Evolutionary conservation across 53 echinoderm and acorn worm species (phyloP).

Genomic region (Henricia sp.): DNA sequence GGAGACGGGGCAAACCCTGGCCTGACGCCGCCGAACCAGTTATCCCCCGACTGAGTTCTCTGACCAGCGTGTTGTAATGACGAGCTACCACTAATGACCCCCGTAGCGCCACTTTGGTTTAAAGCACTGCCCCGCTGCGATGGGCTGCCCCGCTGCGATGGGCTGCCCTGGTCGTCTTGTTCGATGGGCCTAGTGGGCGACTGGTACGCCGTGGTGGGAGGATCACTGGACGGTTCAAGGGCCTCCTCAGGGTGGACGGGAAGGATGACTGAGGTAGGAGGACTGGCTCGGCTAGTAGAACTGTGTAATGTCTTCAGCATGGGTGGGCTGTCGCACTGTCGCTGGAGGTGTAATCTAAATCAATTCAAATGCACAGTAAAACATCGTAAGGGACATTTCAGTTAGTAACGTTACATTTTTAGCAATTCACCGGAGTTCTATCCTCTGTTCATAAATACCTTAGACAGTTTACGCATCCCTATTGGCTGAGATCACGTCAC

Average conservation of each 20-base stretch:
- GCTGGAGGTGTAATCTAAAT: conserved; percentile 75
- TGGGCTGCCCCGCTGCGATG: neutral
- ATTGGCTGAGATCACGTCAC: too few species aligned
- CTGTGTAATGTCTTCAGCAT: conserved; percentile 81
- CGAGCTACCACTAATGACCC: neutral
- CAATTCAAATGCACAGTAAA: neutral
- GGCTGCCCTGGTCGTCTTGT: neutral
- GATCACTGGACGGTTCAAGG: conserved; percentile 12
- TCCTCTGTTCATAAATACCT: too few species aligned
- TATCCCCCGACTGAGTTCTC: conserved; percentile 26
- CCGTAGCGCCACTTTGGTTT: neutral
- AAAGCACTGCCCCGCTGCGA: conserved; percentile 13
- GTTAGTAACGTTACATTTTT: too few species aligned
- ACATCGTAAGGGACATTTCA: neutral
- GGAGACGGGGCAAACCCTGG: conserved; percentile 32
- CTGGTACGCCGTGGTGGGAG: conserved; percentile 16
- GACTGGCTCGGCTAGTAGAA: conserved; percentile 80
- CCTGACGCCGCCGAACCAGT: conserved; percentile 27
- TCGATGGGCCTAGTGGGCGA: conserved; percentile 18
- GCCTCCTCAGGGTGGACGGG: conserved; percentile 91
- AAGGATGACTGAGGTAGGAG: conserved; percentile 84
- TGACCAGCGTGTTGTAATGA: conserved; percentile 2
- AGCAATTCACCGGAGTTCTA: too few species aligned
- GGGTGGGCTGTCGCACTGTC: conserved; percentile 90
- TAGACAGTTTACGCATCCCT: too few species aligned